Evolutionary conservation across 2,888 invertebrate genomes (phyloP).

Genomic region (Eugnorisma glareosa): DNA sequence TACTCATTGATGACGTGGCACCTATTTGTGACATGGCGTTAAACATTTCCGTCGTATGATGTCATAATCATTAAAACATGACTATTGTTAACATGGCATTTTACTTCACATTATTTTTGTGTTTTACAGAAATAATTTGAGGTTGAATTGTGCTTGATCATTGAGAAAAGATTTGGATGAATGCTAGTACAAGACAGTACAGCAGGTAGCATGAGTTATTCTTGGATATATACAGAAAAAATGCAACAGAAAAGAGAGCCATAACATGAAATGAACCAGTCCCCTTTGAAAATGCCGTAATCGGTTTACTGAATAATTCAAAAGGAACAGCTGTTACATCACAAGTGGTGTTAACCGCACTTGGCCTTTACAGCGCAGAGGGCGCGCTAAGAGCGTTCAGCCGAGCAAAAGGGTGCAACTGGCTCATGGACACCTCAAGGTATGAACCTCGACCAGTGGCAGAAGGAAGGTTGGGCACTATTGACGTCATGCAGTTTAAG

Average conservation of each 20-base stretch:
- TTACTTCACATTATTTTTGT: constrained; percentile 28
- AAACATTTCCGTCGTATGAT: constrained; percentile 59
- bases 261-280: background rate
- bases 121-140: background rate
- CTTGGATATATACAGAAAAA: background rate
- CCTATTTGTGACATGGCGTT: constrained; percentile 50
- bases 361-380: constrained; percentile 47
- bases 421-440: constrained; percentile 64
- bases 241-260: background rate
- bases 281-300: constrained; percentile 4
- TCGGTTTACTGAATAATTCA: constrained; percentile 24
- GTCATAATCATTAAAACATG: constrained; percentile 45
- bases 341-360: constrained; percentile 39
- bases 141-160: background rate
- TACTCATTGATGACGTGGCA: constrained; percentile 69
- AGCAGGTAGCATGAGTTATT: background rate
- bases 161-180: background rate
- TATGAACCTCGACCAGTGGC: constrained; percentile 26
- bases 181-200: background rate
- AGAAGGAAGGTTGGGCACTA: constrained; percentile 33
- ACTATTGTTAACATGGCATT: constrained; percentile 29
- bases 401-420: constrained; percentile 60
- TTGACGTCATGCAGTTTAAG: constrained; percentile 52
- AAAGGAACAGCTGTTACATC: constrained; percentile 37
- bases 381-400: constrained; percentile 50